Evolutionary conservation across 2,113 vertebrate genomes (phyloP), one percentile per base, ranked within the genome.

Genomic region (Axis porcinus): DNA sequence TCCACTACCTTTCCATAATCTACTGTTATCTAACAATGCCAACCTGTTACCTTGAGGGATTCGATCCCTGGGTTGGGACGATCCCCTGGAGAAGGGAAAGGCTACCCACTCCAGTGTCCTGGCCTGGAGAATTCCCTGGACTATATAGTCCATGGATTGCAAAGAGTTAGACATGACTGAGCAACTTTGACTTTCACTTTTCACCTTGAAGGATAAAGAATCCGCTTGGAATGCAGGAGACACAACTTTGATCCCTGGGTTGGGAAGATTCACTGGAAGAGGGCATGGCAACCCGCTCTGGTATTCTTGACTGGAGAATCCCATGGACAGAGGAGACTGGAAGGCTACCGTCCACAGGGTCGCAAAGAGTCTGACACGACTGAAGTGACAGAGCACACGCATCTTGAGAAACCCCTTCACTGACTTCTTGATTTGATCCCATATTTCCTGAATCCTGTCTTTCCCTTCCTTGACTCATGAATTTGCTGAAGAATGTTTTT

Each of bases 391-490:
- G 1, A 70, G 19, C n/a, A 40, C 19, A 70, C 2, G 21, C 10
- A 40, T 25, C 74, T 78, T 76, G 70, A 94, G 47, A 6, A 54
- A 14, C 40, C 30, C 14, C 36, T 89, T 43, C 28, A 36, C 86
- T 82, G 55, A 11, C 23, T 17, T 86, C 2, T 52, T 92, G 47
- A 21, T 19, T 89, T 23, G 11, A 81, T 64, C 10, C 28, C 27
- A 23, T 60, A 70, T 83, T 90, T 87, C 70, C 94, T 93, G 62
- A 93, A 83, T 84, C 14, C 4, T 28, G 10, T 43, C 13, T 89
- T 94, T 89, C n/a, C 16, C 25, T 95, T 88, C 60, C 7, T 88
- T 57, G 23, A 94, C 70, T 93, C 47, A 58, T 30, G 43, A 91
- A 78, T 79, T 84, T 90, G 52, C 28, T 85, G 19, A 84, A 64